These are phyloP conservation scores for Daboia siamensis DNA, from an alignment of 2,113 vertebrate species.

Conservation along the genomic window DNA sequence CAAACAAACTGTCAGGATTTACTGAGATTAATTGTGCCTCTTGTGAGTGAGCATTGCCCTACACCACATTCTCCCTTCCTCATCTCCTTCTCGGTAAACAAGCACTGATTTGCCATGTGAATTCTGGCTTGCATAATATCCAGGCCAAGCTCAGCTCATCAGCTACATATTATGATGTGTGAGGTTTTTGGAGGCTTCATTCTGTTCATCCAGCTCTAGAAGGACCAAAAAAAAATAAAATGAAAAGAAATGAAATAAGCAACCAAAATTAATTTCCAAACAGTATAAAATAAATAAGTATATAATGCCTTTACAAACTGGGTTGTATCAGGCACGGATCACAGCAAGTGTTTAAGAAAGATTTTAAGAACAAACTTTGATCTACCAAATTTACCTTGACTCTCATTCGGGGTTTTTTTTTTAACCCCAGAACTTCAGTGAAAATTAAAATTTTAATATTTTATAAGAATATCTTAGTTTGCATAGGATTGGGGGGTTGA, in stretches of 20 bases:
- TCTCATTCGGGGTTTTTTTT: background rate
- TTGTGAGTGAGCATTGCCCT: background rate
- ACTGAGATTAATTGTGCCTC: background rate
- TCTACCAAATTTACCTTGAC: background rate
- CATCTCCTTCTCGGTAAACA: background rate
- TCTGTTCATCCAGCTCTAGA: background rate
- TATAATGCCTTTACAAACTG: background rate
- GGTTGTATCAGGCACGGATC: background rate
- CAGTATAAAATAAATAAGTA: background rate
- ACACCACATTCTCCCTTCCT: background rate
- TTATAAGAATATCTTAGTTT: background rate
- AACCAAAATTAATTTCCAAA: background rate
- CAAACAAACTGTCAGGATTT: constrained; percentile 1
- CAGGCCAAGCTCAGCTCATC: background rate
- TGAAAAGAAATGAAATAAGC: background rate
- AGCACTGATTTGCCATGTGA: background rate
- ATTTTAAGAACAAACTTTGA: background rate
- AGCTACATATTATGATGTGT: background rate
- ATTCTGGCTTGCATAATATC: background rate
- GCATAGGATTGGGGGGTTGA: background rate
- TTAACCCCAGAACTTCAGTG: background rate
- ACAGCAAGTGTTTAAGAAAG: background rate
- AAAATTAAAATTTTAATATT: background rate
- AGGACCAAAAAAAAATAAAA: background rate
- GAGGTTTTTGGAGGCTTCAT: background rate